A percentile compares a stretch with the other conserved stretches of the same genome.
Conservation (phyloP, 2,888 invertebrate species). For the Chironomus riparius region DNA sequence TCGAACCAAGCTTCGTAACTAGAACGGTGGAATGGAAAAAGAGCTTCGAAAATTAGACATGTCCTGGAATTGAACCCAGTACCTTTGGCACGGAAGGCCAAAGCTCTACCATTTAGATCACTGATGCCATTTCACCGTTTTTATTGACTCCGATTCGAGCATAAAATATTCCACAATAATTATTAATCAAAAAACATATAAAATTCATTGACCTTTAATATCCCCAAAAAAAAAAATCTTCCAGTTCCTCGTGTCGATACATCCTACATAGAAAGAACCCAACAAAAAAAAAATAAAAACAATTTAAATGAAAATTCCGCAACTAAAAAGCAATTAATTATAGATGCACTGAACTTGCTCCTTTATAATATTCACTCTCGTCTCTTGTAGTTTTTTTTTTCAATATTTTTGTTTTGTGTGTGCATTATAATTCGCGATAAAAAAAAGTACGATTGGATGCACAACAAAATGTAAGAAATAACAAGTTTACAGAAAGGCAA, state of each 20-base stretch:
- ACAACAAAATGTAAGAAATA: not conserved
- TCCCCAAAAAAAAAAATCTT: not conserved
- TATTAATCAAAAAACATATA: not conserved
- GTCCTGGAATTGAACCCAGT: no score
- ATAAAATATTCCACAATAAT: no score
- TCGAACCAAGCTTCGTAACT: no score
- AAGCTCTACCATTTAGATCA: no score
- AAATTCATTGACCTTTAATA: not conserved
- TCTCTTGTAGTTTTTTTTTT: no score
- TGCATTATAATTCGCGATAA: not conserved
- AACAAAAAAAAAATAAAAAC: not conserved
- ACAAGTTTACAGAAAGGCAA: not conserved
- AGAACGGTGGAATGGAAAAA: no score
- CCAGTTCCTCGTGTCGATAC: not conserved
- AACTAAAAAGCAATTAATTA: conserved; percentile 22
- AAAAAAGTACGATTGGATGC: conserved; percentile 1
- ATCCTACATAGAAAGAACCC: not conserved
- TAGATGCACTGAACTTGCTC: conserved; percentile 19
- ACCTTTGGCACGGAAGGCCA: no score
- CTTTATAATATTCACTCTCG: not conserved
- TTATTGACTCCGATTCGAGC: no score
- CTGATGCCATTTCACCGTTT: no score
- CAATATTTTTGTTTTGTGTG: not conserved
- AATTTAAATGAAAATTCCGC: conserved; percentile 8
- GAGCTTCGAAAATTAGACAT: no score